Base-by-base conservation (phyloP, 2,888 invertebrate genomes). In the Phaonia tiefii region DNA sequence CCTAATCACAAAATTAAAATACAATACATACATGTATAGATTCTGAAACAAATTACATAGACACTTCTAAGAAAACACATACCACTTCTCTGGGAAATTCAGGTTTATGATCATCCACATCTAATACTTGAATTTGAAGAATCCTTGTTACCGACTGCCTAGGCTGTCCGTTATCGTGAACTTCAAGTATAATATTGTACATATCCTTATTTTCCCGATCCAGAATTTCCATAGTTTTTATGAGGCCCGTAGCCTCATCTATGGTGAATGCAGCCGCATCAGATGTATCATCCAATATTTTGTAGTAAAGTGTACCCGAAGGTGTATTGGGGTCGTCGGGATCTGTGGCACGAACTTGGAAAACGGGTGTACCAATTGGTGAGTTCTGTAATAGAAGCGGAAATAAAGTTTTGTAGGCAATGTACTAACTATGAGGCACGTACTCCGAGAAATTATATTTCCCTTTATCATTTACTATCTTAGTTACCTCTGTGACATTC, bases 31-130 rank as follows among this genome's bases (percentile, higher is more conserved):
- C 11, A n/a, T 3, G 25, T 31, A 2, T 8, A 7, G 37, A 25
- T 84, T n/a, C n/a, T n/a, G n/a, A n/a, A n/a, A n/a, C n/a, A n/a
- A n/a, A n/a, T n/a, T n/a, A n/a, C n/a, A n/a, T n/a, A n/a, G n/a
- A n/a, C n/a, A n/a, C n/a, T n/a, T n/a, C n/a, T n/a, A n/a, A n/a
- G 31, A 31, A 31, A 31, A 31, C 3, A 87, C 92, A 92, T 88
- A 95, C 95, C 85, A 94, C 90, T 80, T 92, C 93, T 79, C 96
- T 91, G 8, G 91, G 92, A 84, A 96, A 96, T 77, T 93, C 92
- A 0, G 96, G 96, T 82, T 93, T 93, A 86, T 96, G 95, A 86
- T 96, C 96, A 86, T 96, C 96, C 11, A 95, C 93, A 85, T 96
- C 96, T 1, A 93, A 92, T 0, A 96, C 92, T 66, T 92, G 91